A percentile compares a stretch with the other conserved stretches of the same genome.
These are phyloP conservation scores for Sisor rabdophorus DNA, from an alignment of 2,113 vertebrate genomes.

Conservation along the genomic window DNA sequence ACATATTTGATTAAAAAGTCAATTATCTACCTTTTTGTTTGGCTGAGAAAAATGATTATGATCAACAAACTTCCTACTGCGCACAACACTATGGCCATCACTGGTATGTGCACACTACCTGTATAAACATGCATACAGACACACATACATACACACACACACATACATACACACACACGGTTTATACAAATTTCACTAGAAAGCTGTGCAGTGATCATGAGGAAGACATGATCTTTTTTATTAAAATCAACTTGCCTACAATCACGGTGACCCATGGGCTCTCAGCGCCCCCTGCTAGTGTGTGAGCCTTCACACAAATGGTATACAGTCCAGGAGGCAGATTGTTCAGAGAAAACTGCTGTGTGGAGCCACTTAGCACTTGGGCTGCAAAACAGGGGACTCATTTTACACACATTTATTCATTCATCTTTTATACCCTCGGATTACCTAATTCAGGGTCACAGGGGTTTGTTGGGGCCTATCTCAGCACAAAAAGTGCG, in stretches of 20 bases:
- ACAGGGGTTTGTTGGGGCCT: too few relatives aligned
- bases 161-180: constrained; percentile 23
- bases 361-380: constrained; percentile 22
- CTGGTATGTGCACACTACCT: constrained; percentile 48
- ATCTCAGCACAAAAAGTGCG: too few relatives aligned
- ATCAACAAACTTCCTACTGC: constrained; percentile 26
- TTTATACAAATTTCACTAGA: constrained; percentile 8
- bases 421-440: too few relatives aligned
- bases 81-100: constrained; percentile 29
- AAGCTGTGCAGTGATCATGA: background rate
- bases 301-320: constrained; percentile 58
- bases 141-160: constrained; percentile 26
- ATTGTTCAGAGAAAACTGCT: constrained; percentile 45
- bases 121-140: constrained; percentile 21
- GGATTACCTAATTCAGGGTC: too few relatives aligned
- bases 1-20: background rate
- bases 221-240: background rate
- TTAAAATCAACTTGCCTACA: constrained; percentile 34
- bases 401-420: background rate
- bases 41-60: constrained; percentile 30
- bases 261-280: constrained; percentile 48
- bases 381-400: constrained; percentile 33
- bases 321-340: constrained; percentile 53
- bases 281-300: constrained; percentile 53
- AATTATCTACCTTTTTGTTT: constrained; percentile 22